Base-by-base conservation (phyloP, 2,888 invertebrate genomes). In the Hecatera dysodea region DNA sequence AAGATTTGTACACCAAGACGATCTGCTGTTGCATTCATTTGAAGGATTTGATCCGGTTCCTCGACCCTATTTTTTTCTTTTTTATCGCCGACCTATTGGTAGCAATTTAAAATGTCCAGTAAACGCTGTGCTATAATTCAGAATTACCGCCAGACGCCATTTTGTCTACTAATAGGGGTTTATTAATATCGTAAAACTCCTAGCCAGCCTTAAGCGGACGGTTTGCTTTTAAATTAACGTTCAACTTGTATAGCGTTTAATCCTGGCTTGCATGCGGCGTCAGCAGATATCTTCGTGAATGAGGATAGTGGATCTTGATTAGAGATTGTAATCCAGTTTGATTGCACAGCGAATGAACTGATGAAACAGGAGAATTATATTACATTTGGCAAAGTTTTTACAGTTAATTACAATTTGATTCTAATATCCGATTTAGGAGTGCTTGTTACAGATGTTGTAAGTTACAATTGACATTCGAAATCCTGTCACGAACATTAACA, bases 141-240 rank as follows among this genome's bases (percentile, higher is more conserved):
- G 86, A 83, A 89, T 89, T 88, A 88, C 87, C 80, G 70, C 80
- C 78, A 67, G 71, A 76, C 85, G 82, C 86, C 87, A 88, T 89
- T 88, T 88, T 89, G 86, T 84, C 84, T 82, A 82, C 85, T 91
- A 91, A 89, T 89, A 89, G 87, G 86, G 87, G 87, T 90, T 89
- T 90, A 90, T 90, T 90, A 90, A 90, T 89, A 90, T 90, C 89
- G 86, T 89, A 88, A 90, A 90, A 88, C 86, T 87, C 84, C 85
- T 79, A 86, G 86, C 86, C 75, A 72, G 84, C 83, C 87, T 86
- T 83, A 85, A 83, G 82, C 86, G 81, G 78, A 59, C 77, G 79
- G 88, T 86, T 84, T 81, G 84, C 85, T 88, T 88, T 88, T 85
- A 90, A 91, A 89, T 89, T 88, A 88, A 84, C 83, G 85, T 85